phyloP scores from a whole-genome alignment of 2,113 vertebrate genomes.

The Alaudala cheleensis region DNA sequence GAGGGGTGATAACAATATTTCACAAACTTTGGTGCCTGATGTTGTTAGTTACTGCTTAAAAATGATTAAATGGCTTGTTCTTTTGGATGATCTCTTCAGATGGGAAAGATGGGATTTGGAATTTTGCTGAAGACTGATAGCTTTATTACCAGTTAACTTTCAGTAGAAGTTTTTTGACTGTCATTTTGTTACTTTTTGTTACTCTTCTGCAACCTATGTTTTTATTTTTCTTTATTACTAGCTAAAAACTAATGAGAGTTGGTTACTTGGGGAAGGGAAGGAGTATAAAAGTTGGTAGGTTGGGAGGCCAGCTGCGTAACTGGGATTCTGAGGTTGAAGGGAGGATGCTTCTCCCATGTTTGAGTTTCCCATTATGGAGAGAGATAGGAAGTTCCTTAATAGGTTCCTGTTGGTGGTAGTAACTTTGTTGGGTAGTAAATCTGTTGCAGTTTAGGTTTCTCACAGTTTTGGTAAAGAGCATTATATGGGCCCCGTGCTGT shows the following conservation, averaged over 20 bases:
- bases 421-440: neutral
- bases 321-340: neutral
- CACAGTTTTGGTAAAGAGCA: neutral
- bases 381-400: neutral
- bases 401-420: neutral
- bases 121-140: neutral
- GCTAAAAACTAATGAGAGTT: neutral
- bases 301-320: neutral
- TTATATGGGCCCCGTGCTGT: rapidly evolving
- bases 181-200: neutral
- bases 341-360: neutral
- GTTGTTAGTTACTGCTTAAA: neutral
- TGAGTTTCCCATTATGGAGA: neutral
- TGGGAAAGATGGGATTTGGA: neutral
- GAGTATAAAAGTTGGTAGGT: neutral
- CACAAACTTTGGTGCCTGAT: neutral
- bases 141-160: neutral
- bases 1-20: neutral
- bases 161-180: neutral
- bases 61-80: neutral
- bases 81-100: neutral
- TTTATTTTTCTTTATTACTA: neutral
- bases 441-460: neutral
- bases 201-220: neutral
- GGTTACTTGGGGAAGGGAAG: neutral